A percentile compares a stretch with the other conserved stretches of the same genome.
Evolutionary conservation across 2,113 vertebrate species (phyloP).

Genomic region (Varanus salvator): DNA sequence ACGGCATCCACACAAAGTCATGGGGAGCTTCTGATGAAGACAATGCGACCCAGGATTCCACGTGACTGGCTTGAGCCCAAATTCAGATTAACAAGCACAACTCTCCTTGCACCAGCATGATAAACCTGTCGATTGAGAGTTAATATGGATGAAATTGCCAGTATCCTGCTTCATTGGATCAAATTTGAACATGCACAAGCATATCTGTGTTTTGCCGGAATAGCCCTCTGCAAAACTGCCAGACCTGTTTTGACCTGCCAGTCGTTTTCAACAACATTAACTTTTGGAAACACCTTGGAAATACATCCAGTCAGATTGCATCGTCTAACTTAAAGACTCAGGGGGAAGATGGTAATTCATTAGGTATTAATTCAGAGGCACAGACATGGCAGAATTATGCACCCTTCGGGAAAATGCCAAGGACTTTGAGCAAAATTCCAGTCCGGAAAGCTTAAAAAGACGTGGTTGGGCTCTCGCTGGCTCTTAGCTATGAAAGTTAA

Average conservation of each 20-base stretch:
- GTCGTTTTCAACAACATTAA: neutral
- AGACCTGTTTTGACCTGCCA: neutral
- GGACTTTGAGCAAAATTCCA: neutral
- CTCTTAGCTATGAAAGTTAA: neutral
- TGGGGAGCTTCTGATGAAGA: neutral
- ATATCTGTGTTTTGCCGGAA: neutral
- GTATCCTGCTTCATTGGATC: neutral
- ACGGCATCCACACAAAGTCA: too few relatives aligned
- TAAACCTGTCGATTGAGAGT: slow-evolving; percentile 3
- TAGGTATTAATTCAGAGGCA: neutral
- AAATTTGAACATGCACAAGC: neutral
- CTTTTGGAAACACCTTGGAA: neutral
- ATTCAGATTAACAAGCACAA: neutral
- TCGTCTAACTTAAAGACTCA: neutral
- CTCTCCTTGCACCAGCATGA: neutral
- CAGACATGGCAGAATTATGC: neutral
- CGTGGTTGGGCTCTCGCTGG: too few relatives aligned
- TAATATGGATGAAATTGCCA: slow-evolving; percentile 9
- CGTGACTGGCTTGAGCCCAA: neutral
- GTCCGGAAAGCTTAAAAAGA: neutral
- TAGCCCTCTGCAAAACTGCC: too few relatives aligned
- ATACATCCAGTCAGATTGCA: neutral
- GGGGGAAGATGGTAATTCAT: neutral
- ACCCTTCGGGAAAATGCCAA: too few relatives aligned
- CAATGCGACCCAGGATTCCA: neutral